Conservation (phyloP, 2,888 invertebrate genomes). For the Cephus nigrinus region DNA sequence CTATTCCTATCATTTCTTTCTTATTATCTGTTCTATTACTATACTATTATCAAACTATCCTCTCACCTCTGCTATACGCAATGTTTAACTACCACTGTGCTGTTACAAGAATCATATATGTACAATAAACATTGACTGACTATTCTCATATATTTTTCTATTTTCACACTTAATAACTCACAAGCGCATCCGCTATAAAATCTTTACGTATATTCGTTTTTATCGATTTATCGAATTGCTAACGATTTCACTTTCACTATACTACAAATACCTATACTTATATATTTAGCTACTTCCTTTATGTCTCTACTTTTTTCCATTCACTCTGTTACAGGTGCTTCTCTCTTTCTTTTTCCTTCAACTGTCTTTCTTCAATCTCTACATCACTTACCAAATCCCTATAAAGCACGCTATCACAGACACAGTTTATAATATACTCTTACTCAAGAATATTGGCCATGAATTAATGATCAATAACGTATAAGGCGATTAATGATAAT, state of each 20-base stretch:
- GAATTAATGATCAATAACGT: background rate
- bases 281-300: background rate
- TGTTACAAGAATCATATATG: background rate
- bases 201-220: conserved; percentile 7
- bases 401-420: conserved; percentile 43
- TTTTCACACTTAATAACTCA: background rate
- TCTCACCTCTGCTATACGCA: background rate
- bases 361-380: background rate
- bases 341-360: background rate
- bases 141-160: conserved; percentile 6
- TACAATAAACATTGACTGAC: conserved; percentile 4
- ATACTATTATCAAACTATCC: background rate
- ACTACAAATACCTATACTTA: background rate
- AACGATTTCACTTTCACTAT: conserved; percentile 12
- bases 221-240: conserved; percentile 20
- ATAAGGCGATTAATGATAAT: background rate
- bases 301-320: conserved; percentile 11
- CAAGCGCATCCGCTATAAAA: background rate
- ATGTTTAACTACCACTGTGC: background rate
- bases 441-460: background rate
- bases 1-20: background rate
- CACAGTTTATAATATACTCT: conserved; percentile 5
- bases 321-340: background rate
- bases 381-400: background rate
- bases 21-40: background rate